Evolutionary conservation across 2,113 vertebrate species (phyloP), one percentile per base, ranked within the genome.

Genomic region (Thymallus thymallus): DNA sequence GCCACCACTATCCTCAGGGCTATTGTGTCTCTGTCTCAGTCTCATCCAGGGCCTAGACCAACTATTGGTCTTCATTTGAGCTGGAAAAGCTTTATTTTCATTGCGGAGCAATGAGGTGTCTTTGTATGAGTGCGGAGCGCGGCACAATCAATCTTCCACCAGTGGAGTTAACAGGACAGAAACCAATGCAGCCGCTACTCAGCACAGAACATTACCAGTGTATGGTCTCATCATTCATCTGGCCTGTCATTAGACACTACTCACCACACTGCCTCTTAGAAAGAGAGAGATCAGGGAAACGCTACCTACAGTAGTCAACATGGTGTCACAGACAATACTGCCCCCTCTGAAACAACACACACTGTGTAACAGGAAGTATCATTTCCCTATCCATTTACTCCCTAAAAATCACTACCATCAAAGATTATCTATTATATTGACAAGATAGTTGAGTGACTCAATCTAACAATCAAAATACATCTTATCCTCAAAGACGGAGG

Each of bases 181-280:
- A 90, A 90, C 82, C 90, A 87, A 91, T 90, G 90, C 89, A 87
- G 88, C 90, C 86, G 86, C 89, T 89, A 88, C 87, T 89, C 88
- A 75, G 90, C 90, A 90, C 91, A 91, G 91, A 90, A 91, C 91
- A 92, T 92, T 90, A 91, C 88, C 88, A 88, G 88, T 88, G 90
- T 90, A 90, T 89, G 86, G 86, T 83, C 88, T 92, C 91, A 92
- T 91, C 90, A 92, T 88, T 92, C 90, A 90, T 91, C 90, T 89
- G 84, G 88, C 84, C 89, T 88, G 87, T 90, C 88, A 90, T 92
- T 90, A 91, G 91, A 90, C 87, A 91, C 86, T 71, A 75, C 85
- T 89, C 89, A 85, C 84, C 80, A 80, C 74, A 58, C 80, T 68
- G 83, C 84, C 82, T 78, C 76, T 68, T 77, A 32, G 63, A 9